phyloP scores from a whole-genome alignment of 2,888 invertebrate species.

The Euclidia mi region DNA sequence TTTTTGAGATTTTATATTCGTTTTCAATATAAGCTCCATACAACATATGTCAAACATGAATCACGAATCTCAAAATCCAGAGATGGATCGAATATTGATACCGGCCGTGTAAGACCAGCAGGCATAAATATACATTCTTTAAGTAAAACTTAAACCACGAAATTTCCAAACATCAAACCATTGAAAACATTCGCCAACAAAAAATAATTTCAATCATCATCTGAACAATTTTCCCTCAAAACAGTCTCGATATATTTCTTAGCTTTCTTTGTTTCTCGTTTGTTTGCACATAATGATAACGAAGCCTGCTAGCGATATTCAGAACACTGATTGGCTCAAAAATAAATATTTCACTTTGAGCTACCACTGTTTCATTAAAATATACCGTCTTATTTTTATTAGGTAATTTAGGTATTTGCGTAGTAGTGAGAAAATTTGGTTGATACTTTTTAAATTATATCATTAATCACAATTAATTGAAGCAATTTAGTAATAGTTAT shows the following conservation, averaged over 20 bases:
- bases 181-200: neutral
- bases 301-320: neutral
- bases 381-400: conserved; percentile 1
- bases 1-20: too few species aligned
- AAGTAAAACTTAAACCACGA: too few species aligned
- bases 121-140: too few species aligned
- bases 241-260: neutral
- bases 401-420: too few species aligned
- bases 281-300: conserved; percentile 1
- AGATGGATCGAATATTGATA: neutral
- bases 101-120: neutral
- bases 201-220: conserved; percentile 5
- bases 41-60: too few species aligned
- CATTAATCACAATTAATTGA: too few species aligned
- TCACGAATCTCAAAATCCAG: too few species aligned
- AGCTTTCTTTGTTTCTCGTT: conserved; percentile 1
- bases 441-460: too few species aligned
- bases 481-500: too few species aligned
- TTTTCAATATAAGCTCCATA: too few species aligned
- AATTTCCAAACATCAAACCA: too few species aligned
- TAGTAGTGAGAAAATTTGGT: too few species aligned
- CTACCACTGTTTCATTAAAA: conserved; percentile 3
- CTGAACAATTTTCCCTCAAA: neutral
- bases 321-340: conserved; percentile 1
- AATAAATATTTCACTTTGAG: conserved; percentile 10